These are phyloP conservation scores for Iphiclides podalirius DNA, from an alignment of 2,888 invertebrate species.

Conservation along the genomic window DNA sequence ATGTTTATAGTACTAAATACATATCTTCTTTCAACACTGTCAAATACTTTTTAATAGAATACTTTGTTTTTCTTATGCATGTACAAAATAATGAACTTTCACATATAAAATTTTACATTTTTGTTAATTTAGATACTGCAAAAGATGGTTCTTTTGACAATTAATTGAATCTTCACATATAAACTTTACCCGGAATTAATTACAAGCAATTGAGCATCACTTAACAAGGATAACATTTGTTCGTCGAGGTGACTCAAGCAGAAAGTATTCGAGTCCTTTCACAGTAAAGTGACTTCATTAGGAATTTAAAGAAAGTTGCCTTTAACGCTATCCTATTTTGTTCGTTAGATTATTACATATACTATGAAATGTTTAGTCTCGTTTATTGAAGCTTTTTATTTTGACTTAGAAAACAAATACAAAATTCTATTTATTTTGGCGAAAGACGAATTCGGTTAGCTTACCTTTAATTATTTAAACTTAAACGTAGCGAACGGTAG, in stretches of 20 bases:
- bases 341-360: background rate
- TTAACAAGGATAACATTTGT: slow-evolving; percentile 7
- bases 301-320: slow-evolving; percentile 7
- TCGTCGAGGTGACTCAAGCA: slow-evolving; percentile 19
- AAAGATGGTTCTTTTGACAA: too few relatives aligned
- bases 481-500: background rate
- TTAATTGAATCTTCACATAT: background rate
- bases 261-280: slow-evolving; percentile 21
- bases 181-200: background rate
- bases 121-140: too few relatives aligned
- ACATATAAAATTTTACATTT: too few relatives aligned
- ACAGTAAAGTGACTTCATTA: slow-evolving; percentile 8
- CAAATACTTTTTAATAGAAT: too few relatives aligned
- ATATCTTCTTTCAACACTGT: too few relatives aligned
- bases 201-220: background rate
- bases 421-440: background rate
- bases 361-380: background rate
- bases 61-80: too few relatives aligned
- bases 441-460: slow-evolving; percentile 6
- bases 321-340: background rate
- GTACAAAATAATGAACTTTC: too few relatives aligned
- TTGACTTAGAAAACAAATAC: too few relatives aligned
- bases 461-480: slow-evolving; percentile 13
- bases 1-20: too few relatives aligned
- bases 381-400: too few relatives aligned